Evolutionary conservation across 1,140 invertebrate species (phyloP).

Genomic region (Meloidogyne chitwoodi): DNA sequence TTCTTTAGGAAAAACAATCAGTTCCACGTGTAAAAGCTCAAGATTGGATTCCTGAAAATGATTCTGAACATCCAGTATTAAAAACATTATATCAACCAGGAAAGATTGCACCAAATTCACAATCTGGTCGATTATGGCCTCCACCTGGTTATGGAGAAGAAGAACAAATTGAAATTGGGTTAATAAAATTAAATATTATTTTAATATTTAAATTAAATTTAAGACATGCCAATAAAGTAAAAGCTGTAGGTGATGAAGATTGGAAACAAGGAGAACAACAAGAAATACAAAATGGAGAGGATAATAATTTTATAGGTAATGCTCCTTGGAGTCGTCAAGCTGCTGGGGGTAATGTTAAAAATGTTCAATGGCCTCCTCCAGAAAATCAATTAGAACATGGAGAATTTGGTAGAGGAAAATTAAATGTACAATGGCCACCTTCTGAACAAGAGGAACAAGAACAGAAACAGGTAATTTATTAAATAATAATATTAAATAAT

Average conservation of each 20-base stretch:
- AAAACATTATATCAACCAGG: constrained; percentile 41
- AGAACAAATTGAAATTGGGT: constrained; percentile 39
- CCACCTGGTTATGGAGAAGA: constrained; percentile 44
- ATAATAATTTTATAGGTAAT: constrained; percentile 20
- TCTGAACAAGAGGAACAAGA: constrained; percentile 34
- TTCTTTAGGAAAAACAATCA: constrained; percentile 8
- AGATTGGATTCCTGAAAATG: constrained; percentile 47
- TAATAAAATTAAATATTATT: neutral
- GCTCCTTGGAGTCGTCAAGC: constrained; percentile 28
- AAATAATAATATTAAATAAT: too few species aligned
- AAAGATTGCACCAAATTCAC: constrained; percentile 20
- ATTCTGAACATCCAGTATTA: constrained; percentile 37
- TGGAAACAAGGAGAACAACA: constrained; percentile 8
- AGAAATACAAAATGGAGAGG: constrained; percentile 2
- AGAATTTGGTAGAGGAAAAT: constrained; percentile 5
- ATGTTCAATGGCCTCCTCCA: constrained; percentile 34
- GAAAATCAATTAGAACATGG: constrained; percentile 19
- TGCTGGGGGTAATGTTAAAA: constrained; percentile 30
- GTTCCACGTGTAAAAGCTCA: constrained; percentile 42
- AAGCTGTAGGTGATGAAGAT: neutral
- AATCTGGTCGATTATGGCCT: constrained; percentile 30
- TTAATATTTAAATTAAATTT: neutral
- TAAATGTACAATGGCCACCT: constrained; percentile 34
- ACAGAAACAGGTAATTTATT: constrained; percentile 26
- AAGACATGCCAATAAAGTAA: neutral